Percentiles rank a stretch among this genome's conserved stretches.
Evolutionary conservation across 2,797 vertebrate genomes (phyloP).

Genomic region (Scleropages formosus): DNA sequence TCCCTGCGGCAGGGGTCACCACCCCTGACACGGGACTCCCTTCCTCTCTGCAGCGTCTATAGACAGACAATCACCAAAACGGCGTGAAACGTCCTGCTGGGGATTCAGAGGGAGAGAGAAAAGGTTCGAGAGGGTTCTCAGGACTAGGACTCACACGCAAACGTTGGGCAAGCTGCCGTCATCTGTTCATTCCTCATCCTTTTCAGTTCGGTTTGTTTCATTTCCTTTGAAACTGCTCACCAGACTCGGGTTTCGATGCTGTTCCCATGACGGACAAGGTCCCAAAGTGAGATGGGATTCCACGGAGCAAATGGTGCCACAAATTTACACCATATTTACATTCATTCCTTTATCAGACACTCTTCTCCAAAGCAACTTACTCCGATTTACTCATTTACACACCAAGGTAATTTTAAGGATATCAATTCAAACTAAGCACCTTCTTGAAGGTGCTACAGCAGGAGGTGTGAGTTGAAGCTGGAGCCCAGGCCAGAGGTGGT

Average conservation of each 20-base stretch:
- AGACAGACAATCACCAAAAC: neutral
- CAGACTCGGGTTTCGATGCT: slow-evolving; percentile 38
- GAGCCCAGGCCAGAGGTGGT: no score
- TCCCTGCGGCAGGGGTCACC: no score
- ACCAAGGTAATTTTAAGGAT: no score
- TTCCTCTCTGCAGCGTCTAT: slow-evolving; percentile 38
- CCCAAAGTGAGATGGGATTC: slow-evolving; percentile 54
- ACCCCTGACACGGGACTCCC: slow-evolving; percentile 36
- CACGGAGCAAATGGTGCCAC: slow-evolving; percentile 37
- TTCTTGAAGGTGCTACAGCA: no score
- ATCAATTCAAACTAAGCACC: no score
- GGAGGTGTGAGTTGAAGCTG: no score
- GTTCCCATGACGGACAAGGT: slow-evolving; percentile 49
- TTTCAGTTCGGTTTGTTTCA: slow-evolving; percentile 55
- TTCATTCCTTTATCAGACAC: no score
- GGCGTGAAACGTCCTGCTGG: neutral
- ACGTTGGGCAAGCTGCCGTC: slow-evolving; percentile 36
- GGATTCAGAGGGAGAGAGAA: slow-evolving; percentile 13
- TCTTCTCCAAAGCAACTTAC: no score
- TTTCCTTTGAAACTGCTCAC: slow-evolving; percentile 47
- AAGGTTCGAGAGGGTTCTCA: slow-evolving; percentile 47
- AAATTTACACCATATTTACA: no score
- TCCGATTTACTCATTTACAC: no score
- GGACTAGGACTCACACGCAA: slow-evolving; percentile 53
- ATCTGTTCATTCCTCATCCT: slow-evolving; percentile 51